A percentile compares a stretch with the other conserved stretches of the same genome.
These are phyloP conservation scores for Lucinisca nassula DNA, from an alignment of 2,888 invertebrate species.

Conservation along the genomic window DNA sequence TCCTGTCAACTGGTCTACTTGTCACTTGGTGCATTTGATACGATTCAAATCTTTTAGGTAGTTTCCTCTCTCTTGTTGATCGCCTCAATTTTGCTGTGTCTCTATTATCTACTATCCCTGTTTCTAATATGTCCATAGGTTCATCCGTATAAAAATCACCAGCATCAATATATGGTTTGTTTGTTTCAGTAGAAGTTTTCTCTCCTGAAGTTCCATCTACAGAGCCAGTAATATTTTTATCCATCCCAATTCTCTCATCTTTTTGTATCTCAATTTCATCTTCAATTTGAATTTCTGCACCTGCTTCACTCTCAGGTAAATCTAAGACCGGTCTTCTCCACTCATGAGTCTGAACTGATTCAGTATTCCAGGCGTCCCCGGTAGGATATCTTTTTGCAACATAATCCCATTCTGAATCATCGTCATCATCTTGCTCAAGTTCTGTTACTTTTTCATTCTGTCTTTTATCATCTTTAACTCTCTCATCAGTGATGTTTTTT, in stretches of 20 bases:
- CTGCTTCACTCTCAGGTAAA: background rate
- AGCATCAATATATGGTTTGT: background rate
- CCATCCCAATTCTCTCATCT: background rate
- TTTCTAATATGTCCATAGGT: background rate
- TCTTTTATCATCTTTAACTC: background rate
- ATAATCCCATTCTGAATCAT: background rate
- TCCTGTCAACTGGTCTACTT: background rate
- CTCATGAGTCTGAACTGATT: background rate
- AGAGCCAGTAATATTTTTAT: no score
- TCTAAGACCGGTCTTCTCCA: no score
- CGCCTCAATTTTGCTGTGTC: background rate
- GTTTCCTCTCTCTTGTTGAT: background rate
- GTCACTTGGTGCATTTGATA: background rate
- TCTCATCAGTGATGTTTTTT: background rate
- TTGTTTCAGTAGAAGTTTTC: background rate
- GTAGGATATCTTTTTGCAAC: background rate
- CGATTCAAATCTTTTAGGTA: background rate
- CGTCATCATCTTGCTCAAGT: background rate
- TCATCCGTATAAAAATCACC: background rate
- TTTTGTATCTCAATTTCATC: background rate
- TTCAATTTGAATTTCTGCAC: background rate
- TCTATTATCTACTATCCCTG: background rate
- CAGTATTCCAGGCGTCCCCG: conserved; percentile 17
- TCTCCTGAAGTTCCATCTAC: background rate
- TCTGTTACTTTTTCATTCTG: background rate